Conservation (phyloP, 2,113 vertebrate genomes). For the Synchiropus splendidus region DNA sequence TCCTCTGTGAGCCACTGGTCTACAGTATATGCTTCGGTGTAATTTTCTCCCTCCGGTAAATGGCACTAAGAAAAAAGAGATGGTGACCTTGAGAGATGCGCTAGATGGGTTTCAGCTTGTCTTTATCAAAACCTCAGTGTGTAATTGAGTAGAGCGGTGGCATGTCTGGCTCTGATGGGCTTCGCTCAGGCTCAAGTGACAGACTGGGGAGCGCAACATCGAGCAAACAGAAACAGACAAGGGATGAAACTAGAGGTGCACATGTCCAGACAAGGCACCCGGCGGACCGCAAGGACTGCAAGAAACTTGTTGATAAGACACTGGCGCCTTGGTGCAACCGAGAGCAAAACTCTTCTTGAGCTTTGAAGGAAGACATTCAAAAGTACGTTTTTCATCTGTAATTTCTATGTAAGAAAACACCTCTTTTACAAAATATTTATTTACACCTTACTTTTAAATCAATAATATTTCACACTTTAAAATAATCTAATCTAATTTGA, state of each 20-base stretch:
- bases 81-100: slow-evolving; percentile 43
- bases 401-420: too few relatives aligned
- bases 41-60: slow-evolving; percentile 47
- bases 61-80: slow-evolving; percentile 40
- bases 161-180: slow-evolving; percentile 44
- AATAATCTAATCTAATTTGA: too few relatives aligned
- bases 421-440: too few relatives aligned
- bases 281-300: neutral
- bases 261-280: too few relatives aligned
- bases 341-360: too few relatives aligned
- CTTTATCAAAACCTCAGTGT: slow-evolving; percentile 40
- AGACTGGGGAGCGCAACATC: neutral
- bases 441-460: too few relatives aligned
- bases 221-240: neutral
- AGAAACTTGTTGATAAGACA: neutral
- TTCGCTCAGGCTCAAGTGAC: slow-evolving; percentile 16
- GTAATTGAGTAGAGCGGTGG: slow-evolving; percentile 45
- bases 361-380: too few relatives aligned
- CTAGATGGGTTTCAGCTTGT: slow-evolving; percentile 25
- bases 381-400: too few relatives aligned
- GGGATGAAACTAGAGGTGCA: neutral
- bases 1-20: slow-evolving; percentile 23
- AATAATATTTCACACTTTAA: too few relatives aligned
- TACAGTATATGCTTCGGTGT: slow-evolving; percentile 15
- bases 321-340: too few relatives aligned